Conservation (phyloP, 1,140 invertebrate species). For the Camponotus pennsylvanicus region DNA sequence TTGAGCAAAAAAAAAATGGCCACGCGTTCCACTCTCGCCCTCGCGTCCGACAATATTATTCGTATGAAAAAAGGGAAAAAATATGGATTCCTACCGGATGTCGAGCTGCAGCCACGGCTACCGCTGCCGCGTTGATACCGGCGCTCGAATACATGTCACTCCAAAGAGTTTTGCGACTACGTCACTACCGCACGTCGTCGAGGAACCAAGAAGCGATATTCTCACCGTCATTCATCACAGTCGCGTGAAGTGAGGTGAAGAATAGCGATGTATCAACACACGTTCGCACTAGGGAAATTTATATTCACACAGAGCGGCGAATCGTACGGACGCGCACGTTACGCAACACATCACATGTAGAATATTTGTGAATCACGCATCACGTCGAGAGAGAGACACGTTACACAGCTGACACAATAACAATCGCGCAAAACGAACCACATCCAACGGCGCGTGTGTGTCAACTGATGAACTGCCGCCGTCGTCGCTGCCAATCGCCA, state of each 20-base stretch:
- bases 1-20: background rate
- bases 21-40: background rate
- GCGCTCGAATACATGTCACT: conserved; percentile 87
- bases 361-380: background rate
- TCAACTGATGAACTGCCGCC: conserved; percentile 77
- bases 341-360: background rate
- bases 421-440: background rate
- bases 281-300: background rate
- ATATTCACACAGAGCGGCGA: background rate
- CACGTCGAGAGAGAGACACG: background rate
- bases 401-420: background rate
- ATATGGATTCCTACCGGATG: conserved; percentile 86
- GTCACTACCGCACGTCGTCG: conserved; percentile 58
- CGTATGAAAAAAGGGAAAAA: background rate
- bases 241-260: too few relatives aligned
- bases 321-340: background rate
- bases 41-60: background rate
- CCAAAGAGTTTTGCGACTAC: conserved; percentile 29
- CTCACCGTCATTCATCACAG: conserved; percentile 36
- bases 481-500: conserved; percentile 6
- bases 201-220: conserved; percentile 7
- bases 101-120: conserved; percentile 87
- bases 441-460: conserved; percentile 78
- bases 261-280: background rate
- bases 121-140: conserved; percentile 87